Conservation (phyloP, 2,113 vertebrate genomes). For the Alosa alosa region DNA sequence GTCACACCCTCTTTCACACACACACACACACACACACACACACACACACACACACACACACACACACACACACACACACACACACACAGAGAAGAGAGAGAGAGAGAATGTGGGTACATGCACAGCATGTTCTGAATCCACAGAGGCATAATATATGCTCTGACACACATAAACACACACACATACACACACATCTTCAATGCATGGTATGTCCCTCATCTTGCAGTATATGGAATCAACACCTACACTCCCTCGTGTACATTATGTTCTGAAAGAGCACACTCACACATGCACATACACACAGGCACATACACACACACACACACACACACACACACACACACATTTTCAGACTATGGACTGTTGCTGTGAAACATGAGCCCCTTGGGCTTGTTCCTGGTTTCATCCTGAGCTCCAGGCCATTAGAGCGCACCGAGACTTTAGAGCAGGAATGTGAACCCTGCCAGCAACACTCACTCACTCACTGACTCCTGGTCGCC, state of each 20-base stretch:
- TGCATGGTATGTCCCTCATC: background rate
- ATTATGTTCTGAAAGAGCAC: background rate
- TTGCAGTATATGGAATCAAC: background rate
- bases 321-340: background rate
- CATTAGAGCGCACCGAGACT: conserved; percentile 32
- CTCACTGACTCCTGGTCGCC: conserved; percentile 7
- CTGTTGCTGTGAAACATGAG: conserved; percentile 28
- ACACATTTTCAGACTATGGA: conserved; percentile 18
- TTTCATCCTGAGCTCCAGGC: conserved; percentile 42
- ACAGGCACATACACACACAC: background rate
- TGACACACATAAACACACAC: conserved; percentile 16
- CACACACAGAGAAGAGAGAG: background rate
- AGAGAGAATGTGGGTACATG: background rate
- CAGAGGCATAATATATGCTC: conserved; percentile 10
- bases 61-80: conserved; percentile 1
- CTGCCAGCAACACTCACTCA: conserved; percentile 26
- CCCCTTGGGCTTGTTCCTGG: conserved; percentile 43
- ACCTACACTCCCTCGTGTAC: background rate
- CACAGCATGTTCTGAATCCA: background rate
- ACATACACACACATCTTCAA: background rate
- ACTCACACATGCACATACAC: conserved; percentile 5
- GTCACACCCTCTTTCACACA: background rate
- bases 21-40: background rate
- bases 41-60: background rate
- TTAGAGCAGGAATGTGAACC: conserved; percentile 25